Conservation (phyloP, 2,888 invertebrate genomes). For the Trissonchulus latispiculum region DNA sequence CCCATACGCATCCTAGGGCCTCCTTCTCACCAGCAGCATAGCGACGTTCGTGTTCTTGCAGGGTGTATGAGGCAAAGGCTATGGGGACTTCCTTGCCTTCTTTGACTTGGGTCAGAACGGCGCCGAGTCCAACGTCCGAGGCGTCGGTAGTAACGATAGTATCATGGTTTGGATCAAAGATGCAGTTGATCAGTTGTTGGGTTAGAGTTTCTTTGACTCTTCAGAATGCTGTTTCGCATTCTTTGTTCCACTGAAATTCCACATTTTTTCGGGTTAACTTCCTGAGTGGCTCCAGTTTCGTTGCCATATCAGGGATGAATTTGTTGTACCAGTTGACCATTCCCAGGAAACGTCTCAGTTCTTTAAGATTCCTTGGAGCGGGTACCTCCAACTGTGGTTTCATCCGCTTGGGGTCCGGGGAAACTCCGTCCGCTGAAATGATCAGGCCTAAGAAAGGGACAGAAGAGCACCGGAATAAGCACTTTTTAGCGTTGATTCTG, state of each 20-base stretch:
- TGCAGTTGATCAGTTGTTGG: background rate
- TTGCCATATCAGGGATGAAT: background rate
- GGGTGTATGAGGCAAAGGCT: background rate
- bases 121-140: background rate
- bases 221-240: background rate
- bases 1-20: slow-evolving; percentile 4
- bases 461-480: background rate
- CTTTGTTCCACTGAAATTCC: background rate
- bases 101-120: slow-evolving; percentile 1
- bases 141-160: background rate
- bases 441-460: background rate
- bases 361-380: background rate
- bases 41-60: slow-evolving; percentile 2
- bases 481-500: background rate
- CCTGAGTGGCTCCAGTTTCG: background rate
- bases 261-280: background rate
- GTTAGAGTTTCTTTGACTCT: background rate
- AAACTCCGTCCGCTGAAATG: background rate
- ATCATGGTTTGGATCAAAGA: background rate
- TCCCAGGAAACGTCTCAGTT: slow-evolving; percentile 5
- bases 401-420: background rate
- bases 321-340: slow-evolving; percentile 7
- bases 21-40: slow-evolving; percentile 3
- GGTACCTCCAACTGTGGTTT: background rate
- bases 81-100: background rate